Percentiles rank a stretch among this genome's conserved stretches.
Conservation (phyloP, 2,888 invertebrate genomes). For the Chrysodeixis includens region DNA sequence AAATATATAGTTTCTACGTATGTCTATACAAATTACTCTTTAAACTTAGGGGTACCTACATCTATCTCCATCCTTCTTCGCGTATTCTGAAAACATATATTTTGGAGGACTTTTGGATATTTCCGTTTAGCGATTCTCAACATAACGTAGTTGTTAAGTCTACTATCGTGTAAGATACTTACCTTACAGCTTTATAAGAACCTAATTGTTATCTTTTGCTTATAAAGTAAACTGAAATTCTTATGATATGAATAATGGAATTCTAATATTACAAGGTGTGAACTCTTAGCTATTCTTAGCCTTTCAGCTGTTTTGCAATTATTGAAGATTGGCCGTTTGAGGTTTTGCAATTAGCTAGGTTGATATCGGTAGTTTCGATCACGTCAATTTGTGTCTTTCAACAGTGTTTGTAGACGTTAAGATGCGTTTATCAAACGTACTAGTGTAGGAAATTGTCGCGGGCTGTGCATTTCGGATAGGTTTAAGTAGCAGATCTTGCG, state of each 20-base stretch:
- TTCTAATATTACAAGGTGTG: slow-evolving; percentile 62
- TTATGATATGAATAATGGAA: slow-evolving; percentile 76
- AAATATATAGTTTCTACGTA: slow-evolving; percentile 65
- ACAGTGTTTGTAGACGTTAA: slow-evolving; percentile 70
- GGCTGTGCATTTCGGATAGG: slow-evolving; percentile 84
- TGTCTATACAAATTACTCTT: slow-evolving; percentile 59
- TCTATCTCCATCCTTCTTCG: slow-evolving; percentile 70
- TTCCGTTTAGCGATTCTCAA: slow-evolving; percentile 80
- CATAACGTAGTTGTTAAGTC: slow-evolving; percentile 73
- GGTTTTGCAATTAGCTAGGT: slow-evolving; percentile 53
- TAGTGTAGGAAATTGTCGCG: slow-evolving; percentile 80
- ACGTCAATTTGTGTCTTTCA: slow-evolving; percentile 79
- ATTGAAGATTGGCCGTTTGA: slow-evolving; percentile 55
- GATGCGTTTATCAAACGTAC: slow-evolving; percentile 73
- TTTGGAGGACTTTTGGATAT: slow-evolving; percentile 85
- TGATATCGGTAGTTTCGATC: slow-evolving; percentile 68
- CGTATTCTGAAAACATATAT: slow-evolving; percentile 78
- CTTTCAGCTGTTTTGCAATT: slow-evolving; percentile 61
- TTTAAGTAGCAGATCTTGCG: slow-evolving; percentile 75
- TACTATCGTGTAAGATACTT: slow-evolving; percentile 69
- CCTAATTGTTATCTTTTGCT: slow-evolving; percentile 71
- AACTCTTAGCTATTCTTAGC: slow-evolving; percentile 66
- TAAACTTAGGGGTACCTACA: slow-evolving; percentile 58
- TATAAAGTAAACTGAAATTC: slow-evolving; percentile 70
- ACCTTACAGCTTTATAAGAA: slow-evolving; percentile 73